Percentiles rank a stretch among this genome's conserved stretches.
phyloP scores from a whole-genome alignment of 2,888 invertebrate genomes.

The Trachelus tabidus region DNA sequence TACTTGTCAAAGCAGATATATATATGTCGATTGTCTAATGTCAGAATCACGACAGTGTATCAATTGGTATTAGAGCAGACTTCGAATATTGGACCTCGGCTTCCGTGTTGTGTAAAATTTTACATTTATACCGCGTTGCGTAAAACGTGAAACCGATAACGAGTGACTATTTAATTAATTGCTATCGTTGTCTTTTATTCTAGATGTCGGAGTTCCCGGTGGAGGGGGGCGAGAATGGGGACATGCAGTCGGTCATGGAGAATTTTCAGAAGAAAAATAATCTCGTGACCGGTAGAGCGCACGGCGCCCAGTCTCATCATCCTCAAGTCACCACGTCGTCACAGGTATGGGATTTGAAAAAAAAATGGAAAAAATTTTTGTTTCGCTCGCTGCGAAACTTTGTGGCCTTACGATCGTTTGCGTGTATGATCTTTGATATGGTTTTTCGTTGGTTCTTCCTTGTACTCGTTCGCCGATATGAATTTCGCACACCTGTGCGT shows the following conservation, averaged over 20 bases:
- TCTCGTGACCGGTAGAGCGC: conserved; percentile 55
- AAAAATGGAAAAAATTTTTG: conserved; percentile 19
- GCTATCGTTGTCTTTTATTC: conserved; percentile 24
- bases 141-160: too few relatives aligned
- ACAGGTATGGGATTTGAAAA: conserved; percentile 63
- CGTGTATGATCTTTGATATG: neutral
- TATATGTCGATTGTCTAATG: neutral
- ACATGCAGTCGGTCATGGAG: conserved; percentile 78
- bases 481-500: neutral
- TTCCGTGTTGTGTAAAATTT: neutral
- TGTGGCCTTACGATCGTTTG: neutral
- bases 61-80: neutral
- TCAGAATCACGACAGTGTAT: neutral
- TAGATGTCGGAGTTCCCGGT: conserved; percentile 72
- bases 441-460: neutral
- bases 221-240: conserved; percentile 72
- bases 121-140: neutral
- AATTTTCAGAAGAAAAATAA: conserved; percentile 77
- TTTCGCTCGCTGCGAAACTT: neutral
- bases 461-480: neutral
- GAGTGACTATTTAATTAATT: conserved; percentile 14
- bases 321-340: conserved; percentile 71
- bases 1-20: neutral
- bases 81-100: neutral
- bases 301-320: conserved; percentile 51